Evolutionary conservation across 2,797 vertebrate species (phyloP).

Genomic region (Antennarius maculatus): DNA sequence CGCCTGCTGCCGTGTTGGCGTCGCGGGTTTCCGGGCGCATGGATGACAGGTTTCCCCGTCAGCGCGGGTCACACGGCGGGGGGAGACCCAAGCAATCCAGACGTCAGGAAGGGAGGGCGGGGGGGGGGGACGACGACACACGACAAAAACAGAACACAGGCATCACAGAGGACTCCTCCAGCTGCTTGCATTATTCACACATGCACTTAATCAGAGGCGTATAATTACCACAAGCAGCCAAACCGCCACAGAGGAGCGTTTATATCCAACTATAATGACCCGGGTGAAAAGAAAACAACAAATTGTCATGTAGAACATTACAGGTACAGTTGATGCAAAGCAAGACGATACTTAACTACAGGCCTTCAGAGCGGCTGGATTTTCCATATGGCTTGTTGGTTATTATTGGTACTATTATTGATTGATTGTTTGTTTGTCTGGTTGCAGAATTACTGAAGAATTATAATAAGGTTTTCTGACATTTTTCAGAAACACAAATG

Average conservation of each 20-base stretch:
- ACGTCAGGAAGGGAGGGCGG: background rate
- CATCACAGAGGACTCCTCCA: constrained; percentile 45
- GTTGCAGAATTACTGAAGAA: no score
- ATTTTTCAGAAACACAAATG: no score
- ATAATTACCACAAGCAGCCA: constrained; percentile 49
- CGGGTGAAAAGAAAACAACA: constrained; percentile 1
- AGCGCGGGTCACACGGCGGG: constrained; percentile 64
- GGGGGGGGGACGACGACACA: background rate
- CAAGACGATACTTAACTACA: background rate
- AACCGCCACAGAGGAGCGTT: constrained; percentile 37
- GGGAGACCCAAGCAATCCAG: constrained; percentile 46
- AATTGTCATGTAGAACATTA: background rate
- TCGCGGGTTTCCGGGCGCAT: constrained; percentile 70
- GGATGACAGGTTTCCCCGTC: constrained; percentile 75
- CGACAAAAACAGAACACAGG: background rate
- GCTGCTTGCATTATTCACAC: constrained; percentile 54
- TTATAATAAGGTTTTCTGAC: no score
- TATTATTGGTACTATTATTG: no score
- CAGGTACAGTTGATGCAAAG: background rate
- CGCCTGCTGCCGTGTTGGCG: constrained; percentile 55
- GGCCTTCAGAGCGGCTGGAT: no score
- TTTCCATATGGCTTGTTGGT: no score
- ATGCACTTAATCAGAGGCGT: constrained; percentile 45
- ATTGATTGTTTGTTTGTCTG: no score
- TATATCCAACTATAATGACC: background rate